Evolutionary conservation across 2,797 vertebrate genomes (phyloP).

Genomic region (Rhabdomys pumilio): DNA sequence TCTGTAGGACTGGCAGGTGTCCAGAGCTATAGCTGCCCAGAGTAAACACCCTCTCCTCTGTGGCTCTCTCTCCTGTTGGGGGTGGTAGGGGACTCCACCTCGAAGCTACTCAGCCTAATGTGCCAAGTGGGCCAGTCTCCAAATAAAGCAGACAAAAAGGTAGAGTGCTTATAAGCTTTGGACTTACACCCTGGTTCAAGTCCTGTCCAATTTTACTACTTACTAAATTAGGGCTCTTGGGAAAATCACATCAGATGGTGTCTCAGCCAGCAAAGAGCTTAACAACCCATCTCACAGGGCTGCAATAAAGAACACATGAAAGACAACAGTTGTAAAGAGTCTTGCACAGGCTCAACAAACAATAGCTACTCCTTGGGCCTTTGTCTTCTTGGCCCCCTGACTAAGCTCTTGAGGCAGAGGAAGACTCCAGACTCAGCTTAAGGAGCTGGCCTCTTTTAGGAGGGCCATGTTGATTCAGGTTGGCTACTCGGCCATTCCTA

Average conservation of each 20-base stretch:
- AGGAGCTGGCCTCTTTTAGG: background rate
- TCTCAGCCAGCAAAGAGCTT: constrained; percentile 23
- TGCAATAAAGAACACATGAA: background rate
- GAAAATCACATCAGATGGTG: background rate
- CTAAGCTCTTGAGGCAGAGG: background rate
- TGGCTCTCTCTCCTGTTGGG: background rate
- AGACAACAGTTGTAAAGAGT: background rate
- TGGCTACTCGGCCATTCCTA: background rate
- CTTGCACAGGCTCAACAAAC: background rate
- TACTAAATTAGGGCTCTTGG: background rate
- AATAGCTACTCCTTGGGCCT: background rate
- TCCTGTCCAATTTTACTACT: constrained; percentile 8
- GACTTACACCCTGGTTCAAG: background rate
- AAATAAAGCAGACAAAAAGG: background rate
- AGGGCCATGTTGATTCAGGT: background rate
- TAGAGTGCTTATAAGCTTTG: background rate
- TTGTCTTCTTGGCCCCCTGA: background rate
- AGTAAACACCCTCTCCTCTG: background rate
- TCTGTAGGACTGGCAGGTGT: background rate
- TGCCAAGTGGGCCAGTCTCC: background rate
- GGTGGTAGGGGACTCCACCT: background rate
- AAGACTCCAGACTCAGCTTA: background rate
- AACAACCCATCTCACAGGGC: background rate
- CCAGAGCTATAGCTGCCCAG: background rate
- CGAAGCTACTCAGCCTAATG: background rate